Evolutionary conservation across 1,140 invertebrate species (phyloP).

Genomic region (Zaprionus africanus): DNA sequence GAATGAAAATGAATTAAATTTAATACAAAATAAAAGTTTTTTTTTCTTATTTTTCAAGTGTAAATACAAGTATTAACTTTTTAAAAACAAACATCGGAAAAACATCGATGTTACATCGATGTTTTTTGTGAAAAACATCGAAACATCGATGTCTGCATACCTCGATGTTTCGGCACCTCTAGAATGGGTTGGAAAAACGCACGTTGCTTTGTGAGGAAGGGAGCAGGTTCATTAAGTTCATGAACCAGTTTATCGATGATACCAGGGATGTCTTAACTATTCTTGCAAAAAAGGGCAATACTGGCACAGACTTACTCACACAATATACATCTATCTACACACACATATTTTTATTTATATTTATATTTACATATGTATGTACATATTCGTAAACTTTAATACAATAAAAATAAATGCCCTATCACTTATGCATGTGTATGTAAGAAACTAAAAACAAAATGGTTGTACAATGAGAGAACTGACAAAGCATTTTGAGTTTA

Average conservation of each 20-base stretch:
- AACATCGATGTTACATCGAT: no score
- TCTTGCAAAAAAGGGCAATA: conserved; percentile 44
- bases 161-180: no score
- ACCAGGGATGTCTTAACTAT: conserved; percentile 45
- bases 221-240: conserved; percentile 49
- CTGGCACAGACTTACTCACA: conserved; percentile 17
- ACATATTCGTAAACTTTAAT: conserved; percentile 5
- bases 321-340: conserved; percentile 4
- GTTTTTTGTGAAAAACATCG: no score
- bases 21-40: no score
- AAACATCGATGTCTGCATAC: no score
- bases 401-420: conserved; percentile 13
- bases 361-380: not conserved
- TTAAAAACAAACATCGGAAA: no score
- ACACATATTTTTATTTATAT: conserved; percentile 29
- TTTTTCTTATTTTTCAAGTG: no score
- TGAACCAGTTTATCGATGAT: conserved; percentile 45
- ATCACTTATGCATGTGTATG: conserved; percentile 15
- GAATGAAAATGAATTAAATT: no score
- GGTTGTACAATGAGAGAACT: conserved; percentile 35
- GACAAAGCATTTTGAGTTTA: conserved; percentile 48
- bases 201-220: conserved; percentile 41
- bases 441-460: conserved; percentile 29
- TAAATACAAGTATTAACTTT: no score
- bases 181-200: conserved; percentile 32